Conservation (phyloP, 2,888 invertebrate genomes). For the Drosophila rubida region DNA sequence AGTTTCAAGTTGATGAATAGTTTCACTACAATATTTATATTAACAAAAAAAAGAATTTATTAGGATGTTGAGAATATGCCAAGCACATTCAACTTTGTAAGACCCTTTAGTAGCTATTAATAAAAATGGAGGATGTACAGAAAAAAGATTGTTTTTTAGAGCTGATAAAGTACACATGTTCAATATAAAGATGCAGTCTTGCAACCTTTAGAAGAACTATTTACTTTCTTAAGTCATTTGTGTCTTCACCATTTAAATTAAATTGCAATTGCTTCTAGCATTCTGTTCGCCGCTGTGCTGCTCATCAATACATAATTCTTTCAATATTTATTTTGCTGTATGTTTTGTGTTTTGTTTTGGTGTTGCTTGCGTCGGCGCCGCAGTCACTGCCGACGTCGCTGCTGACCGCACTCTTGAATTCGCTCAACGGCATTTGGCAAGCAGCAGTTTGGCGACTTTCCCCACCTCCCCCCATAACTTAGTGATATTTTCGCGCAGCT, state of each 20-base stretch:
- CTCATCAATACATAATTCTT: conserved; percentile 74
- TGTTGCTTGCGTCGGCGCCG: conserved; percentile 47
- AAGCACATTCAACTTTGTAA: background rate
- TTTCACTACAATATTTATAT: background rate
- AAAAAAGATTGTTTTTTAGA: too few species aligned
- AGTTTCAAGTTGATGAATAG: background rate
- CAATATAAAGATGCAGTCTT: too few species aligned
- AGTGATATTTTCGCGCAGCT: conserved; percentile 74
- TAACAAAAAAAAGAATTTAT: background rate
- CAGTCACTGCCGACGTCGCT: conserved; percentile 29
- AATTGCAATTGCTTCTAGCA: conserved; percentile 18
- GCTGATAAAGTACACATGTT: too few species aligned
- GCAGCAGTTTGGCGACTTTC: conserved; percentile 44
- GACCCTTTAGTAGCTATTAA: too few species aligned
- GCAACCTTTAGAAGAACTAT: too few species aligned
- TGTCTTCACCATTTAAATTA: background rate
- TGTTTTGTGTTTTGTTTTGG: conserved; percentile 64
- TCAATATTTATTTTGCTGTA: conserved; percentile 68
- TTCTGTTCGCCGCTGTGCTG: conserved; percentile 25
- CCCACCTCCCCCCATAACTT: conserved; percentile 5
- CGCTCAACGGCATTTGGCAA: conserved; percentile 53
- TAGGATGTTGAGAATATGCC: background rate
- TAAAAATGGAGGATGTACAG: too few species aligned
- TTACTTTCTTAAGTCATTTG: too few species aligned
- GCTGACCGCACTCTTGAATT: conserved; percentile 68